Evolutionary conservation across 1,140 invertebrate genomes (phyloP), one percentile per base, ranked within the genome.

Genomic region (Danaus melanippus): DNA sequence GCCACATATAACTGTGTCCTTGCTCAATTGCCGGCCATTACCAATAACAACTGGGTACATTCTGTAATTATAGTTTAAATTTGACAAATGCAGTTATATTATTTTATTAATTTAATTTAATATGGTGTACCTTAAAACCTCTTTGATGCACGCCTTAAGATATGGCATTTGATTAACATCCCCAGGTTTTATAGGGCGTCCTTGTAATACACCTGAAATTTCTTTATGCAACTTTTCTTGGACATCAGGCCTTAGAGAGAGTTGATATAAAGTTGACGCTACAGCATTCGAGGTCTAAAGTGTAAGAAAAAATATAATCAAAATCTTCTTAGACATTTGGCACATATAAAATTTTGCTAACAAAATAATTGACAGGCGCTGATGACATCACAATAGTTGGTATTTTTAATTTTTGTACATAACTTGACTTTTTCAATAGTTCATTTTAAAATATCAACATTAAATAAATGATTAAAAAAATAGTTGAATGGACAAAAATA

Each of bases 21-120:
- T 91, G 46, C 92, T 92, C 50, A 95, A 87, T 63, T 93, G 92
- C 59, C 96, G 88, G 12, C 93, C 93, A 71, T 97, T 95, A 39
- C 95, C 95, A 59, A 96, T 93, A 0, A 96, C 94, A 21, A 96
- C 95, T 6, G 96, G 95, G 75, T 92, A 94, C 90, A 97, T 90
- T 74, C 94, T 94, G 74, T 45, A 53, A 46, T 40, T 40, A 10
- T 2, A 1, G 17, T 40, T n/a, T 1, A 21, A 49, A 12, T 42
- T 41, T 42, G 12, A 12, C 12, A 41, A 50, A 10, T 12, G 32
- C 9, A 5, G 1, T 12, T 0, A 46, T 12, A 46, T 12, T 42
- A 1, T 42, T 41, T 5, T 54, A 52, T 45, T 46, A 17, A 55
- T 11, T 41, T 47, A 9, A 42, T 50, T 46, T 39, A 48, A 43